These are phyloP conservation scores for Macrostomum lignano DNA, from an alignment of 1,140 invertebrate genomes.

Conservation along the genomic window DNA sequence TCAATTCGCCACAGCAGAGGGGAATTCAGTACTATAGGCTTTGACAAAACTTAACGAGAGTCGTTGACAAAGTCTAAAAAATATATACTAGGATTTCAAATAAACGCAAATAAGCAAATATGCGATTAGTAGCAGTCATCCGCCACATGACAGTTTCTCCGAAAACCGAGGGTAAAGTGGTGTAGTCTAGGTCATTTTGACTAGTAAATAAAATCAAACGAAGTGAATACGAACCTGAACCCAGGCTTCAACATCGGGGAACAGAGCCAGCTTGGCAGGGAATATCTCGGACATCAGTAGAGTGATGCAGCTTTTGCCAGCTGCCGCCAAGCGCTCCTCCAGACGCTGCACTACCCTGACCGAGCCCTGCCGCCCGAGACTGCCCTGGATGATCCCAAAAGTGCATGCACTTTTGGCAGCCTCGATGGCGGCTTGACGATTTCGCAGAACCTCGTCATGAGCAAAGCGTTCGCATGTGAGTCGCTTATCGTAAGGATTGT, in stretches of 20 bases:
- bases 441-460: conserved; percentile 44
- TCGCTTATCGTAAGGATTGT: conserved; percentile 86
- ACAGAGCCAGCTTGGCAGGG: conserved; percentile 57
- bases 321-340: conserved; percentile 34
- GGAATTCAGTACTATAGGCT: no score
- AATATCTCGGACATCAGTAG: conserved; percentile 84
- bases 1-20: no score
- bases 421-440: conserved; percentile 44
- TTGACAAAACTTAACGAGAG: no score
- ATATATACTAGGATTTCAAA: no score
- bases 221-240: no score
- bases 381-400: conserved; percentile 56
- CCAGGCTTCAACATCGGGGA: conserved; percentile 43
- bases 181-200: no score
- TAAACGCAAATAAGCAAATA: no score
- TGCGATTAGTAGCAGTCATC: no score
- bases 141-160: no score
- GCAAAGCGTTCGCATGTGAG: conserved; percentile 73
- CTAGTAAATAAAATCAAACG: no score
- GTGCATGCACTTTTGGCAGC: conserved; percentile 22
- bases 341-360: conserved; percentile 30
- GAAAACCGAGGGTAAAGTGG: no score
- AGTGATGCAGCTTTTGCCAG: conserved; percentile 40
- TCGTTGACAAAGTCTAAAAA: no score
- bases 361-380: conserved; percentile 59